phyloP scores from a whole-genome alignment of 2,888 invertebrate genomes.

The Ceramica pisi region DNA sequence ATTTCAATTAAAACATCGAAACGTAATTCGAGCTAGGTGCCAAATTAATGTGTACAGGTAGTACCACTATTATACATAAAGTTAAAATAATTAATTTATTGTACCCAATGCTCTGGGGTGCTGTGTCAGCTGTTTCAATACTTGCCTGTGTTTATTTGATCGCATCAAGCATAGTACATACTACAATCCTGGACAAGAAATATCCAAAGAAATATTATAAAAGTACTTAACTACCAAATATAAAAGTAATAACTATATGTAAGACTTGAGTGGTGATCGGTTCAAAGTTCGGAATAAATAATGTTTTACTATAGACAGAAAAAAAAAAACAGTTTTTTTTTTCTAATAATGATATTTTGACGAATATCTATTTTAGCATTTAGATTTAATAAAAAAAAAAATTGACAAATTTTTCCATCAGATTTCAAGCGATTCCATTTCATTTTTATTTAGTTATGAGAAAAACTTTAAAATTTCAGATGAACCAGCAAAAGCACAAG shows the following conservation, averaged over 20 bases:
- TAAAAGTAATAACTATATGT: neutral
- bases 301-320: no score
- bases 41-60: no score
- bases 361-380: no score
- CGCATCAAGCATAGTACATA: neutral
- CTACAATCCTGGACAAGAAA: neutral
- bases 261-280: neutral
- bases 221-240: neutral
- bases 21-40: no score
- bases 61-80: no score
- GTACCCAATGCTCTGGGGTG: neutral
- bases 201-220: neutral
- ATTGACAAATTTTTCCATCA: no score
- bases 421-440: no score
- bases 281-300: no score
- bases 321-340: no score
- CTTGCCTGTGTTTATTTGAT: neutral
- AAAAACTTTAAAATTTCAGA: constrained; percentile 65
- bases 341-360: no score
- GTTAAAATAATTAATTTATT: neutral
- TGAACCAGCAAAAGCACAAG: constrained; percentile 71
- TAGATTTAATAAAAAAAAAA: no score
- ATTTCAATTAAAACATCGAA: no score
- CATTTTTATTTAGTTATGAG: neutral
- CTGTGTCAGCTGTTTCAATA: neutral